Evolutionary conservation across 2,888 invertebrate genomes (phyloP).

Genomic region (Lapara coniferarum): DNA sequence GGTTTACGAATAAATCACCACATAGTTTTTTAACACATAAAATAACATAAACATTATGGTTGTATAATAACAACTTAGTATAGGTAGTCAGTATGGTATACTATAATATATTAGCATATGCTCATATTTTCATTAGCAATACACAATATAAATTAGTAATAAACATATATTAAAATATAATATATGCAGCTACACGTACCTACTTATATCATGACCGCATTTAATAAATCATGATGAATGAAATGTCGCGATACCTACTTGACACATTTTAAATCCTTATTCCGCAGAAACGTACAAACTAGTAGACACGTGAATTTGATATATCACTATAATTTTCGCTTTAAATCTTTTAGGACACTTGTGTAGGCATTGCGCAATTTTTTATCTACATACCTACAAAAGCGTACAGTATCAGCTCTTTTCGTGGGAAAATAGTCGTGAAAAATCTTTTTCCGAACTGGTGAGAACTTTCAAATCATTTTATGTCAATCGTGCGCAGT

Average conservation of each 20-base stretch:
- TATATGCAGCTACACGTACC: too few species aligned
- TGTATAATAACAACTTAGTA: too few species aligned
- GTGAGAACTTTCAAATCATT: slow-evolving; percentile 8
- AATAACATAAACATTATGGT: too few species aligned
- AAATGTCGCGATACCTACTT: too few species aligned
- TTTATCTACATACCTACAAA: slow-evolving; percentile 14
- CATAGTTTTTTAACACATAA: too few species aligned
- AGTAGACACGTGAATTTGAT: background rate
- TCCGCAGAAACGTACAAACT: background rate
- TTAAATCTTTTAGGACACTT: slow-evolving; percentile 8
- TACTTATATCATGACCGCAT: background rate
- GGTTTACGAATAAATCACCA: too few species aligned
- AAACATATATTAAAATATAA: background rate
- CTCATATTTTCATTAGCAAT: background rate
- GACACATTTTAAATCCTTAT: background rate
- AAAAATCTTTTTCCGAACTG: slow-evolving; percentile 18
- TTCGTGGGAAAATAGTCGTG: slow-evolving; percentile 9
- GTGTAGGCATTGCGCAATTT: slow-evolving; percentile 4
- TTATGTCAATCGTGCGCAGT: background rate
- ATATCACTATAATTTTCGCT: slow-evolving; percentile 6
- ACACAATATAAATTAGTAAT: background rate
- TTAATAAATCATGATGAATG: background rate
- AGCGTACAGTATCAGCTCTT: slow-evolving; percentile 13
- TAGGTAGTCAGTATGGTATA: too few species aligned
- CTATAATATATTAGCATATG: too few species aligned